phyloP scores from a whole-genome alignment of 2,113 vertebrate genomes.

The Poicephalus meyeri region DNA sequence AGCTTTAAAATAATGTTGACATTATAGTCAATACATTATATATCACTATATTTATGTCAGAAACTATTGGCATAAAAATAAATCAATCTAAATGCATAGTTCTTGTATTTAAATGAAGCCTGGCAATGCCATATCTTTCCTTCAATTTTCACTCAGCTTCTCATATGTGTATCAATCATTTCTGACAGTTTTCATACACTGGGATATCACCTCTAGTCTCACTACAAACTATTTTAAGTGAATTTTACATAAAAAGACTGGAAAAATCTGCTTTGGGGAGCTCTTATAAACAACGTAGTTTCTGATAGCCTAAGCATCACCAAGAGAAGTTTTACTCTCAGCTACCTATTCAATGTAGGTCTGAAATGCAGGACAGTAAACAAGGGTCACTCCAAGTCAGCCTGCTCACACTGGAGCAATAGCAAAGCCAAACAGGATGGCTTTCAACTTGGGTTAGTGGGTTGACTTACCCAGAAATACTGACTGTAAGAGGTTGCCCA shows the following conservation, averaged over 20 bases:
- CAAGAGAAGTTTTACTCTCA: not conserved
- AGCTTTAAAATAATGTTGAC: conserved; percentile 69
- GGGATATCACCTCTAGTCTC: not conserved
- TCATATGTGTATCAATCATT: conserved; percentile 8
- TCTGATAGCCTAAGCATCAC: not conserved
- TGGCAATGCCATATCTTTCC: not conserved
- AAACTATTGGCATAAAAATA: conserved; percentile 61
- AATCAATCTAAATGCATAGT: conserved; percentile 36
- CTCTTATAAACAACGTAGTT: not conserved
- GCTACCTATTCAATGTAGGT: not conserved
- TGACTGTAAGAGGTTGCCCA: not conserved
- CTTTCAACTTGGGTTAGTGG: not conserved
- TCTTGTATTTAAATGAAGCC: conserved; percentile 33
- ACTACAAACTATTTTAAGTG: not conserved
- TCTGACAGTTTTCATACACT: conserved; percentile 6
- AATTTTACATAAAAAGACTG: not conserved
- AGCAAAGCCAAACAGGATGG: not conserved
- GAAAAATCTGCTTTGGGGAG: not conserved
- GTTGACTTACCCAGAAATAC: not conserved
- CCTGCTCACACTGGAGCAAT: not conserved
- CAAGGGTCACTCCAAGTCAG: not conserved
- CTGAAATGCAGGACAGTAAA: not conserved
- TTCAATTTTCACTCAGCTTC: not conserved
- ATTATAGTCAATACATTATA: conserved; percentile 38
- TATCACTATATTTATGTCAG: conserved; percentile 54